Evolutionary conservation across 2,888 invertebrate species (phyloP).

Genomic region (Orthosia gracilis): DNA sequence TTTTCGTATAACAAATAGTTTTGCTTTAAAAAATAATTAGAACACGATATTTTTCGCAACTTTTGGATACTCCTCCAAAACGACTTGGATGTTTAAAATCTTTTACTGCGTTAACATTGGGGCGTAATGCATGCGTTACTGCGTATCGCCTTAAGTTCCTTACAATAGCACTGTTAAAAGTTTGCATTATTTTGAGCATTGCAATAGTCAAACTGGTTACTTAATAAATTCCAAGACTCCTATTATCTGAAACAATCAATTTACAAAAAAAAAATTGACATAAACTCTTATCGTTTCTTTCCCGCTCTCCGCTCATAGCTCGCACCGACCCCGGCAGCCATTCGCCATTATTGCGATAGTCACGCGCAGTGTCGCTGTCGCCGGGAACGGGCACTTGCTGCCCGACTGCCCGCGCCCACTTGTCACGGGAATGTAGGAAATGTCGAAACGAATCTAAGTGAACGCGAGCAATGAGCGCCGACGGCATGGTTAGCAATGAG

Average conservation of each 20-base stretch:
- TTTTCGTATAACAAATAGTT: no score
- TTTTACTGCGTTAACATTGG: no score
- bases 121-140: no score
- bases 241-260: background rate
- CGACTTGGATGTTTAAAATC: no score
- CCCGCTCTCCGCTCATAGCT: constrained; percentile 6
- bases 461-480: constrained; percentile 20
- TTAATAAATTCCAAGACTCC: background rate
- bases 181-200: background rate
- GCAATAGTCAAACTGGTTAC: background rate
- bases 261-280: no score
- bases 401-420: constrained; percentile 76
- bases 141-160: no score
- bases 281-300: background rate
- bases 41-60: no score
- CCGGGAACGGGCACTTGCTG: constrained; percentile 70
- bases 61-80: no score
- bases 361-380: constrained; percentile 76
- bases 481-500: constrained; percentile 36
- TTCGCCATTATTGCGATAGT: constrained; percentile 73
- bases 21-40: no score
- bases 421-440: constrained; percentile 72
- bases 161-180: no score
- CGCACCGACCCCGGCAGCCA: constrained; percentile 7
- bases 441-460: constrained; percentile 64